These are phyloP conservation scores for Malachius bipustulatus DNA, from an alignment of 2,888 invertebrate genomes.

Conservation along the genomic window DNA sequence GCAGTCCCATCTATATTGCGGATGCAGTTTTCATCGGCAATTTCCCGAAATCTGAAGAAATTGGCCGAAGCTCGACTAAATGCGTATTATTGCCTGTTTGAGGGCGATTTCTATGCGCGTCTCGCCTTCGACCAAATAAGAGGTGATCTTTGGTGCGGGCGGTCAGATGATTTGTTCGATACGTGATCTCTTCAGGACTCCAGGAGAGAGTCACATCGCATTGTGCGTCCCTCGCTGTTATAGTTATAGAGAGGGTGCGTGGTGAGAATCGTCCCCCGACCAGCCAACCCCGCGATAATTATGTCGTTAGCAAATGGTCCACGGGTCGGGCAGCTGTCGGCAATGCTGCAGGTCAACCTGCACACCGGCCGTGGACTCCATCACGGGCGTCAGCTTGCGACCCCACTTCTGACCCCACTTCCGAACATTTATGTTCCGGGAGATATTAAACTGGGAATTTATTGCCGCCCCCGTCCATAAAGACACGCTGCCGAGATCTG, in stretches of 20 bases:
- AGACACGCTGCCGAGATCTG: slow-evolving; percentile 28
- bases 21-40: slow-evolving; percentile 21
- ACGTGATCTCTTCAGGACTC: slow-evolving; percentile 26
- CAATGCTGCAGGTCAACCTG: slow-evolving; percentile 28
- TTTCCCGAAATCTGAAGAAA: slow-evolving; percentile 35
- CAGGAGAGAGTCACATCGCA: not conserved
- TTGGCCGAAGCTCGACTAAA: slow-evolving; percentile 30
- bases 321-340: slow-evolving; percentile 30
- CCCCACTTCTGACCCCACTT: slow-evolving; percentile 27
- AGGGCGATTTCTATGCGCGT: slow-evolving; percentile 37
- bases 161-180: slow-evolving; percentile 37
- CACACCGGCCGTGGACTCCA: slow-evolving; percentile 32
- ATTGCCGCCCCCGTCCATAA: slow-evolving; percentile 31
- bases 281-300: slow-evolving; percentile 28
- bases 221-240: not conserved
- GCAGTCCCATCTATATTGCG: not conserved
- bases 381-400: slow-evolving; percentile 39
- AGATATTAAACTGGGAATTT: slow-evolving; percentile 39
- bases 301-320: slow-evolving; percentile 34
- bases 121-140: slow-evolving; percentile 30
- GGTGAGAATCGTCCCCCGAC: slow-evolving; percentile 10
- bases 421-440: slow-evolving; percentile 31
- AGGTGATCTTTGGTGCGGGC: slow-evolving; percentile 26
- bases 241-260: slow-evolving; percentile 6
- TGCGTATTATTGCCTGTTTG: slow-evolving; percentile 35